Base-by-base conservation (phyloP, 2,797 vertebrate genomes). In the Urocyon cinereoargenteus region DNA sequence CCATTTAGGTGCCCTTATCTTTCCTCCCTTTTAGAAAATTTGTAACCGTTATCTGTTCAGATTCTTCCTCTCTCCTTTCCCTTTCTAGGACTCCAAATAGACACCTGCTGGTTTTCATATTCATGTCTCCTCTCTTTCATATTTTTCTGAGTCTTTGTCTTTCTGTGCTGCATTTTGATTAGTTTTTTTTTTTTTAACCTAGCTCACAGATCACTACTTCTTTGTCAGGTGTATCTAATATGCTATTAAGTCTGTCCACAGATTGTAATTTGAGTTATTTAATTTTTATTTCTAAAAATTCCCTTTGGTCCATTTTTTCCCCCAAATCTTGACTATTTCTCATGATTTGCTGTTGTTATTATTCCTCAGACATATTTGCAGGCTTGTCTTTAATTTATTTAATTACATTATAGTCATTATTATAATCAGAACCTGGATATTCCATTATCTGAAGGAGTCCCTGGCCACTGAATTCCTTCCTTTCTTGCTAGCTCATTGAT, bases 231-330 rank as follows among this genome's bases (percentile, higher is more conserved):
- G 2, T 78, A 59, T 95, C 62, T 85, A 64, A 57, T 40, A 45
- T 73, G 49, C 68, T 82, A 3, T 66, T 57, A 87, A 28, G 40
- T 91, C 57, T 94, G 7, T 34, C 49, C 13, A 31, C 49, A n/a
- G 36, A 73, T 66, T 85, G 14, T 68, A 14, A 66, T 91, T 97
- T 86, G 22, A 61, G 2, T 68, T 31, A 55, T 55, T 82, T 73
- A 34, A 19, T 64, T 84, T 78, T 88, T 24, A 84, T 79, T 91
- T 34, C 26, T 84, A 77, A 91, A 97, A 78, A 12, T 88, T 95
- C 36, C 51, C 49, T 91, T 86, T 31, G 24, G 62, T 64, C 31
- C 57, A 45, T 78, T 86, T 59, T 28, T 22, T 78, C 40, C 40
- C 40, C 45, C 21, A 73, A 19, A 61, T 73, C 10, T 59, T 66